Evolutionary conservation across 2,797 vertebrate genomes (phyloP), one percentile per base, ranked within the genome.

Genomic region (Eupleurogrammus muticus): DNA sequence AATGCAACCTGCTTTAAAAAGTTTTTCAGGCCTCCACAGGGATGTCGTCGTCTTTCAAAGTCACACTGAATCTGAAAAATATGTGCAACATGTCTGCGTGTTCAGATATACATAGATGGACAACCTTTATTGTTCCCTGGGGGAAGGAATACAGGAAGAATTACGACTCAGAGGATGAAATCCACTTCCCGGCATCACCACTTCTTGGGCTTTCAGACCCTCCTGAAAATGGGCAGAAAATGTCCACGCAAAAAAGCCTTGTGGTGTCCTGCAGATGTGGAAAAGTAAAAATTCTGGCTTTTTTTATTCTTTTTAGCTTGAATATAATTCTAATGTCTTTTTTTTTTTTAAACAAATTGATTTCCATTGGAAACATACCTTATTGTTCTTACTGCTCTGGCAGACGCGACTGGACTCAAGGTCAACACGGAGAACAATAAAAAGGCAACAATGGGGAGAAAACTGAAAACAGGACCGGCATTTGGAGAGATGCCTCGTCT

Each of bases 401-500:
- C 14, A 61, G 40, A 54, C 34, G 1, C 4, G 58, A 49, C 13
- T 44, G 28, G 36, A 9, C 3, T 28, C 14, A 17, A 67, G 19
- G 53, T 68, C 58, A 48, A 51, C 10, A 58, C 17, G 42, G 21
- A 70, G 14, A 52, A 47, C 52, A 24, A 38, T 38, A 36, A 35
- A 2, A 55, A 3, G 34, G 4, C 12, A 38, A 38, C 34, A 35
- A 21, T 38, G n/a, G 46, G 66, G 44, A 23, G 36, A 13, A 28
- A 28, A 28, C 28, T 28, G 28, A 28, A 28, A 28, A 28, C 28
- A 28, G 28, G 28, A 28, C 28, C 28, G 6, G 28, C 6, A 6
- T 28, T 28, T 28, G 28, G 36, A 49, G n/a, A 60, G 60, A 64
- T 23, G 12, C 32, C 19, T 70, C 49, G 32, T 65, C 65, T 7